These are phyloP conservation scores for Phorcus lineatus DNA, from an alignment of 2,888 invertebrate species.

Conservation along the genomic window DNA sequence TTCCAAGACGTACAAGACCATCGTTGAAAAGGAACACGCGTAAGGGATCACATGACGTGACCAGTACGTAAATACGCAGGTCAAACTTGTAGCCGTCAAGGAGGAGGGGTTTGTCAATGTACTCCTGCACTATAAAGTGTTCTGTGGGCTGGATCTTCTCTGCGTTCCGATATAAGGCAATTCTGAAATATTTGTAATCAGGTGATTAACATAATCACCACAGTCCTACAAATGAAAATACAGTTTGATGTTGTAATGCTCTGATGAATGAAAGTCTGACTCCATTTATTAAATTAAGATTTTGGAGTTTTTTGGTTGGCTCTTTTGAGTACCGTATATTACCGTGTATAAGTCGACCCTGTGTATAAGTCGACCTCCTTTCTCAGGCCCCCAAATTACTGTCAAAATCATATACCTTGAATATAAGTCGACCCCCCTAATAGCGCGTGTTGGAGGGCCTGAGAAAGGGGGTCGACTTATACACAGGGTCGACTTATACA, in stretches of 20 bases:
- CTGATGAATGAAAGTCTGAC: background rate
- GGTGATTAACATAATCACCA: background rate
- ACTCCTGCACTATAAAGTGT: conserved; percentile 74
- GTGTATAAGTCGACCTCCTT: too few relatives aligned
- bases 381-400: too few relatives aligned
- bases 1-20: conserved; percentile 74
- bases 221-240: background rate
- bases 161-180: conserved; percentile 65
- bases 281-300: too few relatives aligned
- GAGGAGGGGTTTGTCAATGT: conserved; percentile 74
- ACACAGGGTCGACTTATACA: too few relatives aligned
- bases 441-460: too few relatives aligned
- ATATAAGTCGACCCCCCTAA: too few relatives aligned
- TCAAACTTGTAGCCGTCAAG: conserved; percentile 76
- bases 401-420: too few relatives aligned
- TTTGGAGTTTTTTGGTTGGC: too few relatives aligned
- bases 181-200: conserved; percentile 55
- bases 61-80: conserved; percentile 74
- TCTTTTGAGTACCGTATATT: too few relatives aligned
- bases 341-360: too few relatives aligned
- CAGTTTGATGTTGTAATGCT: background rate
- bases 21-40: conserved; percentile 74
- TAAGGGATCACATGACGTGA: conserved; percentile 76
- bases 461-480: too few relatives aligned
- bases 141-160: conserved; percentile 72